Evolutionary conservation across 1,140 invertebrate genomes (phyloP), one percentile per base, ranked within the genome.

Genomic region (Drosophila chauvacae): DNA sequence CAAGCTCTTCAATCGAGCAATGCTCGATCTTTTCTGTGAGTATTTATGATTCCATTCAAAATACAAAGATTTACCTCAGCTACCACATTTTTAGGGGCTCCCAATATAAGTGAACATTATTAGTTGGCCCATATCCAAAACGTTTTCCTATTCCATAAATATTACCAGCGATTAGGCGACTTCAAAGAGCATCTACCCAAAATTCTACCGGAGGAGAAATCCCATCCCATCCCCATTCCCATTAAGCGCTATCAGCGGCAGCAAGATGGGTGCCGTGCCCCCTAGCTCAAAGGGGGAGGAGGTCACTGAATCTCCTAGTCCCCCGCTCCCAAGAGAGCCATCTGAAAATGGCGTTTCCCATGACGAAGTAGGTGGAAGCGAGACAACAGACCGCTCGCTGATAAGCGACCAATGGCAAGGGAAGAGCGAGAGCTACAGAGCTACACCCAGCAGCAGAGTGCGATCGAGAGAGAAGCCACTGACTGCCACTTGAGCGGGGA

Each of bases 331-430:
- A 47, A 68, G 20, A 44, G 18, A 20, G 28, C 13, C n/a, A 20
- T 26, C 56, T 41, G 70, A 88, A 88, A 88, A 88, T 88, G 85
- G 85, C 86, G 85, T 64, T 44, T 11, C 18, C 18, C 20, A 10
- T 65, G 62, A 39, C 39, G 7, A 23, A 45, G 57, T 42, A 11
- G 6, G 51, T 28, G n/a, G 57, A 56, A 88, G 78, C 44, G 81
- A 53, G 85, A 88, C 55, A 41, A 63, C 81, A 30, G 18, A 48
- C 39, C 56, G 39, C 48, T 55, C 41, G 26, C 39, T 35, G 53
- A 71, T 61, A 59, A 51, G 39, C 78, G 57, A 56, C 85, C 85
- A 88, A 88, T 88, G 70, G 59, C 53, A 60, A 26, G 14, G 53
- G 35, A 16, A 26, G 53, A 39, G 63, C 13, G 41, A 37, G 37